Percentiles rank a stretch among this genome's conserved stretches.
phyloP scores from a whole-genome alignment of 2,797 vertebrate genomes.

The Myotis planiceps region DNA sequence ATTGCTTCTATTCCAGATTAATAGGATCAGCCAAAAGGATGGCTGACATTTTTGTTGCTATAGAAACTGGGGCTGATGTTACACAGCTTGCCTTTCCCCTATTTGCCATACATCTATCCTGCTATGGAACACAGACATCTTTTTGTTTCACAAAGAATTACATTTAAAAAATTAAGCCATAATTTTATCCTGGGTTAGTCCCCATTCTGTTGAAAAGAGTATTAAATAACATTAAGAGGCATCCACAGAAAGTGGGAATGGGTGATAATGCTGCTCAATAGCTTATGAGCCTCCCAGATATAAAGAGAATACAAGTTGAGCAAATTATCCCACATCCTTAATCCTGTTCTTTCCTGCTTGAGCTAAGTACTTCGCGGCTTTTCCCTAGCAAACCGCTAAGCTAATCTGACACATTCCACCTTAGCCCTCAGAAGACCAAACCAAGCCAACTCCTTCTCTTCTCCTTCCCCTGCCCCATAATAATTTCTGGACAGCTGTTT shows the following conservation, averaged over 20 bases:
- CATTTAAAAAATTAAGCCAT: constrained; percentile 87
- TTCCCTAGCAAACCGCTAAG: constrained; percentile 64
- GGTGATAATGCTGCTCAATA: constrained; percentile 77
- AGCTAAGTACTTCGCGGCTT: constrained; percentile 73
- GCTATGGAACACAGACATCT: constrained; percentile 82
- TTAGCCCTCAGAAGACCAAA: constrained; percentile 1
- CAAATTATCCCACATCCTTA: constrained; percentile 76
- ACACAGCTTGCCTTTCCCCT: constrained; percentile 85
- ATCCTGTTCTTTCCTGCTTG: constrained; percentile 71
- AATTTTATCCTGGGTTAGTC: constrained; percentile 84
- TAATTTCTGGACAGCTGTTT: constrained; percentile 72
- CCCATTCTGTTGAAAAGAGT: constrained; percentile 82
- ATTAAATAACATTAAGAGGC: constrained; percentile 85
- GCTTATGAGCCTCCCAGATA: constrained; percentile 75
- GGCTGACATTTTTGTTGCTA: constrained; percentile 91
- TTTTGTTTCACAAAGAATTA: constrained; percentile 89
- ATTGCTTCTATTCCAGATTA: constrained; percentile 86
- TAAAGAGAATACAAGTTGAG: constrained; percentile 78
- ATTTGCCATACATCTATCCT: constrained; percentile 87
- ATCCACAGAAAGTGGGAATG: constrained; percentile 82
- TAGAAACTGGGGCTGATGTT: constrained; percentile 90
- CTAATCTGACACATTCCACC: constrained; percentile 56
- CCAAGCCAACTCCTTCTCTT: background rate
- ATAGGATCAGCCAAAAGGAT: constrained; percentile 89
- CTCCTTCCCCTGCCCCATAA: background rate